These are phyloP conservation scores for Sepioteuthis lessoniana DNA, from an alignment of 2,888 invertebrate species.

Conservation along the genomic window DNA sequence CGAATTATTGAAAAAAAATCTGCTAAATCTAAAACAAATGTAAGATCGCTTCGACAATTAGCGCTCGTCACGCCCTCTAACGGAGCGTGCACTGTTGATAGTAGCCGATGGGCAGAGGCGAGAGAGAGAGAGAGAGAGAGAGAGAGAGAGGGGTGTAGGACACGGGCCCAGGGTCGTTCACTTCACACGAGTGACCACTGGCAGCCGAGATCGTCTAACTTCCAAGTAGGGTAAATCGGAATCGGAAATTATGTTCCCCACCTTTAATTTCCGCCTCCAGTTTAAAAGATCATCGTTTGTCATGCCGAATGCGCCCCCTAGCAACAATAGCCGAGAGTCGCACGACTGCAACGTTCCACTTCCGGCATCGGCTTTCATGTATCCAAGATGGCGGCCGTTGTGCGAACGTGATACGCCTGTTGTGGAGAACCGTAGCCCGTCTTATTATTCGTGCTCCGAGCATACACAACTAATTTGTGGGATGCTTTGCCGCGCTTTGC, in stretches of 20 bases:
- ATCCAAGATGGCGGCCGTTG: neutral
- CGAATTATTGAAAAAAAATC: neutral
- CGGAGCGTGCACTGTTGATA: neutral
- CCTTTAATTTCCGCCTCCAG: neutral
- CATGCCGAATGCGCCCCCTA: neutral
- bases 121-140: no score
- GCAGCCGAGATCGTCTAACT: neutral
- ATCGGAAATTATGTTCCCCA: neutral
- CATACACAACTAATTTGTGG: neutral
- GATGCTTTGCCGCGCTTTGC: neutral
- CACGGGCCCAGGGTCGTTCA: neutral
- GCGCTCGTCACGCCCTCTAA: neutral
- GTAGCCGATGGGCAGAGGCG: neutral
- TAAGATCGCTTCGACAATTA: neutral
- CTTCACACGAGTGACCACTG: neutral
- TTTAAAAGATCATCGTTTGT: slow-evolving; percentile 33
- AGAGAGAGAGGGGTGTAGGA: no score
- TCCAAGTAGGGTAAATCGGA: neutral
- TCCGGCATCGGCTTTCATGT: neutral
- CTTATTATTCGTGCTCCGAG: neutral
- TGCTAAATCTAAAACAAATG: neutral
- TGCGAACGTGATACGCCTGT: slow-evolving; percentile 33
- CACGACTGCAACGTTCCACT: neutral
- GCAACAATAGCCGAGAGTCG: neutral
- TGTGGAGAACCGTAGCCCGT: neutral